Evolutionary conservation across 1,140 invertebrate species (phyloP).

Genomic region (Metopolophium dirhodum): DNA sequence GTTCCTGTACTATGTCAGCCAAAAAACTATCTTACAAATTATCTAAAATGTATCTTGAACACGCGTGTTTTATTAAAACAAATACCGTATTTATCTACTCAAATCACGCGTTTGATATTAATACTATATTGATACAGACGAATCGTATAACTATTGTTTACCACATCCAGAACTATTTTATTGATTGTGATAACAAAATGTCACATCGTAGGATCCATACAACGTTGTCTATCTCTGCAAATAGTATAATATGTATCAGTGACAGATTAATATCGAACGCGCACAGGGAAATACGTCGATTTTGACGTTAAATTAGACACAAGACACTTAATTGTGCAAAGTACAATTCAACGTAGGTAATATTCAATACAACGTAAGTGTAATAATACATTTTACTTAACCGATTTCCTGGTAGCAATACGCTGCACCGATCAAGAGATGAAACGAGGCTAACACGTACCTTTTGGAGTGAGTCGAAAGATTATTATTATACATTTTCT

Average conservation of each 20-base stretch:
- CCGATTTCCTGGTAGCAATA: not conserved
- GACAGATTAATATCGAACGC: not conserved
- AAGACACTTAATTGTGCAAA: not conserved
- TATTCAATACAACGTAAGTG: not conserved
- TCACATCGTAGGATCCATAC: not conserved
- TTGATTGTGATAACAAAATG: not conserved
- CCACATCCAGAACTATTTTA: not conserved
- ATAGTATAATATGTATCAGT: no score
- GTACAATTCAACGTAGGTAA: not conserved
- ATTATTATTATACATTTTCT: no score
- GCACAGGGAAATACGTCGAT: not conserved
- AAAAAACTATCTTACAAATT: not conserved
- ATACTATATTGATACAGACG: not conserved
- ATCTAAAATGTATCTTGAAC: not conserved
- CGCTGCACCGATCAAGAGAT: no score
- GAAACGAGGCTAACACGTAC: no score
- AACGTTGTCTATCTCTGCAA: not conserved
- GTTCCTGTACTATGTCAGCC: not conserved
- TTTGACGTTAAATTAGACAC: not conserved
- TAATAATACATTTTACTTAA: not conserved
- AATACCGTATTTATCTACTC: not conserved
- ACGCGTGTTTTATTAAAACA: no score
- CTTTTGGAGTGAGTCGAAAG: no score
- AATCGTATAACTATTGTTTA: not conserved
- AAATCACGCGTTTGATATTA: not conserved